Percentiles rank a stretch among this genome's conserved stretches.
These are phyloP conservation scores for Hydra vulgaris DNA, from an alignment of 30 jellyfish, hydroid and myxozoan genomes.

Conservation along the genomic window DNA sequence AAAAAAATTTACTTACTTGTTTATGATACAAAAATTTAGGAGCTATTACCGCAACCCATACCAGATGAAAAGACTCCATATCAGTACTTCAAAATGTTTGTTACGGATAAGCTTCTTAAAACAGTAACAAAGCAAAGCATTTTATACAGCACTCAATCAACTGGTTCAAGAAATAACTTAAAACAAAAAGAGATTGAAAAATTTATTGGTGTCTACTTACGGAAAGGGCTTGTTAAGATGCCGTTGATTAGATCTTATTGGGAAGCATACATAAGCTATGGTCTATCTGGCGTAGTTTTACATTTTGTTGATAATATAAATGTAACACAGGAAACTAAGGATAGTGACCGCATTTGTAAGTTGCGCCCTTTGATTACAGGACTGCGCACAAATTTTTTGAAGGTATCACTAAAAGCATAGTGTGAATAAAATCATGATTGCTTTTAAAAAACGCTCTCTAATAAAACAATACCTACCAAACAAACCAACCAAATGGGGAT, in stretches of 20 bases:
- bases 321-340: no score
- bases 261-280: background rate
- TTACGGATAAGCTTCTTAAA: background rate
- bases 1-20: no score
- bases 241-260: slow-evolving; percentile 4
- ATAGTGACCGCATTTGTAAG: slow-evolving; percentile 8
- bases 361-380: background rate
- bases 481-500: slow-evolving; percentile 30
- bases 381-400: background rate
- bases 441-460: slow-evolving; percentile 1
- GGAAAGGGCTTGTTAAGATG: slow-evolving; percentile 9
- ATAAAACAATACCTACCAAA: slow-evolving; percentile 9
- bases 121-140: background rate
- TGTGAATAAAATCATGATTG: no score
- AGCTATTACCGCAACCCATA: no score
- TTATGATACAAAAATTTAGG: no score
- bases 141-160: slow-evolving; percentile 4
- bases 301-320: slow-evolving; percentile 19
- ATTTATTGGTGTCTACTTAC: slow-evolving; percentile 4
- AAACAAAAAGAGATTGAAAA: slow-evolving; percentile 2
- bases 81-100: no score
- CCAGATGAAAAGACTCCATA: slow-evolving; percentile 3
- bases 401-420: slow-evolving; percentile 26
- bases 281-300: no score
- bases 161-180: background rate